A percentile compares a stretch with the other conserved stretches of the same genome.
phyloP scores from a whole-genome alignment of 2,113 vertebrate species.

The Rostratula benghalensis region DNA sequence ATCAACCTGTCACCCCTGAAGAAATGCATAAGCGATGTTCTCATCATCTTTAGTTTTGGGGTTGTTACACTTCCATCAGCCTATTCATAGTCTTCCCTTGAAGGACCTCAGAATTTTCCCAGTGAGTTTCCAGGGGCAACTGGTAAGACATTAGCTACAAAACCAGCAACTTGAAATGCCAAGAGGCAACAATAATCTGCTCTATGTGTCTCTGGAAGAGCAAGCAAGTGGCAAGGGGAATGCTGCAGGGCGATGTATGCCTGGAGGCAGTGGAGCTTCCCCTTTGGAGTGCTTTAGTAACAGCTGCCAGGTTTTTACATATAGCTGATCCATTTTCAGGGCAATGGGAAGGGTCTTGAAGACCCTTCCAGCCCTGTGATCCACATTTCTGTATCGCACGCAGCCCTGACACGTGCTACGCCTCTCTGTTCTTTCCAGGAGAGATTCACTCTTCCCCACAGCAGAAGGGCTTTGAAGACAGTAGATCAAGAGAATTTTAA shows the following conservation, averaged over 20 bases:
- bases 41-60: background rate
- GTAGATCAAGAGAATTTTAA: background rate
- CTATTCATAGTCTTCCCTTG: no score
- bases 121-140: background rate
- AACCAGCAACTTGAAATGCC: background rate
- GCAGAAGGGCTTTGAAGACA: background rate
- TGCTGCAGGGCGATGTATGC: rapidly evolving
- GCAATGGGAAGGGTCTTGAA: background rate
- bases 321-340: background rate
- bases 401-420: rapidly evolving
- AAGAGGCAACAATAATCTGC: background rate
- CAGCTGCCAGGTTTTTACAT: background rate
- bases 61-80: background rate
- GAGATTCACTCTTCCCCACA: background rate
- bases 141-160: background rate
- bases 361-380: background rate
- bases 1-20: background rate
- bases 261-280: background rate
- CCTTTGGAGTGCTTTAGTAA: background rate
- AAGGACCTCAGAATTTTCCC: background rate
- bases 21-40: background rate
- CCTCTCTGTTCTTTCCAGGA: background rate
- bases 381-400: background rate
- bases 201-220: background rate
- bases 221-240: background rate